Conservation (phyloP, 1,140 invertebrate genomes). For the Carposina sasakii region DNA sequence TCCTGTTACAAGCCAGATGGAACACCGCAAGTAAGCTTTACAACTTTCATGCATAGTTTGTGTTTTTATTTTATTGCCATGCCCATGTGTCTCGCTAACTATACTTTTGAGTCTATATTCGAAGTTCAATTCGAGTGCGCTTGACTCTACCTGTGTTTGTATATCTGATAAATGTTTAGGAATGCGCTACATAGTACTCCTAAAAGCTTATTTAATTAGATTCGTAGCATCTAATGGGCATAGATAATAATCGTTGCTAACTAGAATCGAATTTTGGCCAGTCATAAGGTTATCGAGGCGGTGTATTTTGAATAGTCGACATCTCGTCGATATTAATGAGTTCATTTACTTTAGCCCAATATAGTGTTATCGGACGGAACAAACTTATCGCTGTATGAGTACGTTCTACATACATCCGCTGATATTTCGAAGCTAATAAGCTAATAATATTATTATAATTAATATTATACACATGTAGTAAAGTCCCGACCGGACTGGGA, state of each 20-base stretch:
- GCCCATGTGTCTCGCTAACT: background rate
- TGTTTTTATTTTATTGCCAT: conserved; percentile 17
- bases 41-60: conserved; percentile 7
- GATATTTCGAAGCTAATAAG: too few relatives aligned
- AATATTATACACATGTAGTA: too few relatives aligned
- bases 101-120: background rate
- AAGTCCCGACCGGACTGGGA: too few relatives aligned
- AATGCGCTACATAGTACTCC: too few relatives aligned
- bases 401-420: too few relatives aligned
- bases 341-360: conserved; percentile 59
- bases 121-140: too few relatives aligned
- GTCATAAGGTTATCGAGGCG: conserved; percentile 52
- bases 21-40: conserved; percentile 51
- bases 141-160: too few relatives aligned
- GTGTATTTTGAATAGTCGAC: conserved; percentile 42
- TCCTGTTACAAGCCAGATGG: conserved; percentile 58
- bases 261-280: conserved; percentile 33
- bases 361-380: conserved; percentile 59
- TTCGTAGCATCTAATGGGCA: too few relatives aligned
- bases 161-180: too few relatives aligned
- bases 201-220: too few relatives aligned
- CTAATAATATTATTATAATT: too few relatives aligned
- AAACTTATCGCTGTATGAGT: conserved; percentile 58
- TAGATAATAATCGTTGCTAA: conserved; percentile 22
- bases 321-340: conserved; percentile 48